Evolutionary conservation across 2,797 vertebrate genomes (phyloP), one percentile per base, ranked within the genome.

Genomic region (Dicrostonyx torquatus): DNA sequence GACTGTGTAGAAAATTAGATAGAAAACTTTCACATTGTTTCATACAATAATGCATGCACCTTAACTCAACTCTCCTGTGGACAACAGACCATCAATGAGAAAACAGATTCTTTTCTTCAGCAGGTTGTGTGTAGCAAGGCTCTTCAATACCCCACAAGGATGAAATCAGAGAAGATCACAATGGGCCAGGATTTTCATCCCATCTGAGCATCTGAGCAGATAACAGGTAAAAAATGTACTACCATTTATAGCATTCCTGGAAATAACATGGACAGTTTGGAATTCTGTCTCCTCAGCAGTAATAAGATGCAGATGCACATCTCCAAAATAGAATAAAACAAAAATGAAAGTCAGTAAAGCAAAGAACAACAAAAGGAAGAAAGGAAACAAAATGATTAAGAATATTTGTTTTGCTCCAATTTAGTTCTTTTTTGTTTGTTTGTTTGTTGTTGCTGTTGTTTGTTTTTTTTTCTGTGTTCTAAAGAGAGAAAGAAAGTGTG

Each of bases 201-300:
- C 10, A 66, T 55, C 22, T 55, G 40, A 55, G 17, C 10, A 66
- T 55, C 22, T 55, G 40, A 55, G 17, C 11, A 14, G 18, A 4
- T 8, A 3, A 45, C 17, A 29, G 37, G 37, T 14, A 43, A 26
- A n/a, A 0, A 15, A 75, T 1, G 1, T 12, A 53, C 4, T 0
- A 64, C 2, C 26, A 6, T 0, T 37, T 50, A 20, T 1, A 37
- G 2, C 29, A 31, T 31, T 1, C 29, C 5, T 64, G 0, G 62
- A 53, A 6, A 55, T 86, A 17, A 29, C 53, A 24, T 12, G 0
- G 2, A 40, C 14, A 77, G 1, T 6, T 14, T 31, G 40, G 24
- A 72, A 12, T 73, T 45, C 24, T 66, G 53, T 15, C 2, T 0
- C 31, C 4, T 26, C 12, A 76, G 24, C 18, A 76, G n/a, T 22